phyloP scores from a whole-genome alignment of 2,888 invertebrate genomes.

The Euzetes globulus region DNA sequence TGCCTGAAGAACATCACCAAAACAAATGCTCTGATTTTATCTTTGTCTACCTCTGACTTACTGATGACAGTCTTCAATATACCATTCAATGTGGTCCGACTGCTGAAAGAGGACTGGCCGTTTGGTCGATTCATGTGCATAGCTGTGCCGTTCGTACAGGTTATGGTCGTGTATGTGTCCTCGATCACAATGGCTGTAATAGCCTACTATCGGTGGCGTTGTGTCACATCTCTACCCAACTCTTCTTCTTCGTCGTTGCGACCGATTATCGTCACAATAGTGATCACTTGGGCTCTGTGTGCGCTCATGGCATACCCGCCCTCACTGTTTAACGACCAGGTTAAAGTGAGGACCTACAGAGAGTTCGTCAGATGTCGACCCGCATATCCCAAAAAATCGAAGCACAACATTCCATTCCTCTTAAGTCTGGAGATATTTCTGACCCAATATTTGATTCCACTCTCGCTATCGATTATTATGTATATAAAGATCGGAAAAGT shows the following conservation, averaged over 20 bases:
- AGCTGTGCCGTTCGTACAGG: slow-evolving; percentile 48
- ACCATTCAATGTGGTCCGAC: slow-evolving; percentile 49
- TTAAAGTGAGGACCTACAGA: not conserved
- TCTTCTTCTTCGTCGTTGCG: not conserved
- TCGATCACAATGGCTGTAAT: slow-evolving; percentile 50
- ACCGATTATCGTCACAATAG: slow-evolving; percentile 41
- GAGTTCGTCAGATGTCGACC: slow-evolving; percentile 28
- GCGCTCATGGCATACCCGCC: slow-evolving; percentile 30
- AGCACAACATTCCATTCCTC: not conserved
- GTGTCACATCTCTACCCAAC: not conserved
- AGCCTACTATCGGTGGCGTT: slow-evolving; percentile 47
- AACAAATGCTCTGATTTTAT: slow-evolving; percentile 54
- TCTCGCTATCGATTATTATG: not conserved
- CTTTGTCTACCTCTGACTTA: slow-evolving; percentile 51
- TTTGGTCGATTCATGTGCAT: slow-evolving; percentile 50
- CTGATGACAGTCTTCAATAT: slow-evolving; percentile 48
- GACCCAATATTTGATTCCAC: not conserved
- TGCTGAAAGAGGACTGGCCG: slow-evolving; percentile 49
- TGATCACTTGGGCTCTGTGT: slow-evolving; percentile 42
- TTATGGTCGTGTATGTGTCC: slow-evolving; percentile 45
- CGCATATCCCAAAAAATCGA: slow-evolving; percentile 35
- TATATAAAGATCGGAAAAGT: slow-evolving; percentile 3
- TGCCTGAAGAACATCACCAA: slow-evolving; percentile 46
- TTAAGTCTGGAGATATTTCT: not conserved
- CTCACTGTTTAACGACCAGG: slow-evolving; percentile 24